Evolutionary conservation across 2,888 invertebrate species (phyloP).

Genomic region (Eilema depressum): DNA sequence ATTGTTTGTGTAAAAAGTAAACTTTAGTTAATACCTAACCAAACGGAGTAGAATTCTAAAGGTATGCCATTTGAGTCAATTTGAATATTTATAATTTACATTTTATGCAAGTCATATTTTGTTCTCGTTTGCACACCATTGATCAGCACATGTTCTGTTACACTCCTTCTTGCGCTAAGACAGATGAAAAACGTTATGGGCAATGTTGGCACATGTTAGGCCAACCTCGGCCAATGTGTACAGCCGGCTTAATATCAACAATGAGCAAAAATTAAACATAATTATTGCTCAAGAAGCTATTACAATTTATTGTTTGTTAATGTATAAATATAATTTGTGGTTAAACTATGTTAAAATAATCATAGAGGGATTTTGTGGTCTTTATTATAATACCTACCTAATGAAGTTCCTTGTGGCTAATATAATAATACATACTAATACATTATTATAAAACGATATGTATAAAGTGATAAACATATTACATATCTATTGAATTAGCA

Average conservation of each 20-base stretch:
- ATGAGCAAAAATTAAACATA: background rate
- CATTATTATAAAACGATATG: background rate
- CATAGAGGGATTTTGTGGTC: background rate
- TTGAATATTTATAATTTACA: no score
- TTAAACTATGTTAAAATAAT: background rate
- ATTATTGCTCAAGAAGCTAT: background rate
- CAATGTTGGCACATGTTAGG: background rate
- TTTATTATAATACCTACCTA: background rate
- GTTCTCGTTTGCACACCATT: no score
- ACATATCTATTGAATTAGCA: no score
- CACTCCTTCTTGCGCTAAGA: no score
- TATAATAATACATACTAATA: background rate
- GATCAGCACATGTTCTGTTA: no score
- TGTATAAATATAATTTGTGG: conserved; percentile 1
- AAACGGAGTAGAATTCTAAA: no score
- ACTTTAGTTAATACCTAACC: no score
- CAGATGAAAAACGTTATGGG: no score
- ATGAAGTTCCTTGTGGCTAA: conserved; percentile 8
- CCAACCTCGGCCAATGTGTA: background rate
- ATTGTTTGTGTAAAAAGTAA: no score
- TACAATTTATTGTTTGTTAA: conserved; percentile 2
- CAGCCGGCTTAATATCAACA: background rate
- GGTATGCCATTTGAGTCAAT: no score
- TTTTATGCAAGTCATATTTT: no score
- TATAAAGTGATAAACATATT: no score